A percentile compares a stretch with the other conserved stretches of the same genome.
phyloP scores from a whole-genome alignment of 1,140 invertebrate genomes.

The Drosophila takahashii region DNA sequence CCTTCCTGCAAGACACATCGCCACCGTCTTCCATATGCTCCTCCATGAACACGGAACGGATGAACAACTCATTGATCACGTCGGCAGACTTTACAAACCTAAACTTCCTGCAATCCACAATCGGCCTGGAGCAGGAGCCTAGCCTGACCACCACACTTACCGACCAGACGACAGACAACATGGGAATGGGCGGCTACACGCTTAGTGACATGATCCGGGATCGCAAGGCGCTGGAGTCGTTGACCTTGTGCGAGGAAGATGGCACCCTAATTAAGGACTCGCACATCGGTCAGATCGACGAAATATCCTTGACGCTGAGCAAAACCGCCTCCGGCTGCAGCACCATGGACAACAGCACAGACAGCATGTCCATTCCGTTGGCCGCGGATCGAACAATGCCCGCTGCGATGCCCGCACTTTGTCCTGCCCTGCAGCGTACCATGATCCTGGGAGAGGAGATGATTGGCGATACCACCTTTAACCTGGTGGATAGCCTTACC shows the following conservation, averaged over 20 bases:
- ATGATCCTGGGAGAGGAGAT: constrained; percentile 76
- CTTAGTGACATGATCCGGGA: constrained; percentile 79
- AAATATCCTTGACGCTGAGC: constrained; percentile 74
- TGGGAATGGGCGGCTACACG: constrained; percentile 52
- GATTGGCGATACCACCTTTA: constrained; percentile 75
- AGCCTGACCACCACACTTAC: constrained; percentile 55
- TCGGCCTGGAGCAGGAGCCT: constrained; percentile 59
- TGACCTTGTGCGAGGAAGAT: constrained; percentile 78
- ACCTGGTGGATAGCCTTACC: constrained; percentile 74
- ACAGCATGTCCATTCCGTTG: constrained; percentile 67
- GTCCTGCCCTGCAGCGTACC: constrained; percentile 46
- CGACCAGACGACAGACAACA: constrained; percentile 28
- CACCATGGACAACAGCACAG: constrained; percentile 82
- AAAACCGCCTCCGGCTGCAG: constrained; percentile 80
- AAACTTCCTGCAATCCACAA: constrained; percentile 76
- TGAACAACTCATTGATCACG: constrained; percentile 83
- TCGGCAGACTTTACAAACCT: constrained; percentile 82
- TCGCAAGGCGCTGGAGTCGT: constrained; percentile 72
- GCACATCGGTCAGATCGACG: constrained; percentile 81
- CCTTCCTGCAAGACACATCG: constrained; percentile 80
- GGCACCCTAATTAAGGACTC: constrained; percentile 80
- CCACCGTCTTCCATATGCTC: constrained; percentile 82
- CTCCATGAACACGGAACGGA: constrained; percentile 75
- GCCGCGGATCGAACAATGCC: constrained; percentile 9
- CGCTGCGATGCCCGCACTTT: not conserved